Percentiles rank a stretch among this genome's conserved stretches.
phyloP scores from a whole-genome alignment of 2,113 vertebrate species.

The Calyptomena viridis region DNA sequence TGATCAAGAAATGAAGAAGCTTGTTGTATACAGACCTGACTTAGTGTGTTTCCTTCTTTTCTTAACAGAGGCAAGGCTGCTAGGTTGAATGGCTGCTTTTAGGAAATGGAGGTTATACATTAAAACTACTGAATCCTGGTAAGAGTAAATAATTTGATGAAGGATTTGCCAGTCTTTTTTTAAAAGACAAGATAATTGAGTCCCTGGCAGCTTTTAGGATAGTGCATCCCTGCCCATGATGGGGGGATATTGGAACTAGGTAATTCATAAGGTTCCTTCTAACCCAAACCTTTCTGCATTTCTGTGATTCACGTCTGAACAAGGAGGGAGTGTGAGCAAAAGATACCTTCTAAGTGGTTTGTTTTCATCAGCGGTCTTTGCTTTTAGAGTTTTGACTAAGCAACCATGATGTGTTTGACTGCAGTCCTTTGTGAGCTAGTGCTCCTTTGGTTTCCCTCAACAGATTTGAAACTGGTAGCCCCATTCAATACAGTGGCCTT shows the following conservation, averaged over 20 bases:
- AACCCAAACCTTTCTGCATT: not conserved
- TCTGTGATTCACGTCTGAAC: not conserved
- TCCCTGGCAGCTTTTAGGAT: not conserved
- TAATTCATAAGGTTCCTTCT: not conserved
- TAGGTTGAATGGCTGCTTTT: not conserved
- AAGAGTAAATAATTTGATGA: not conserved
- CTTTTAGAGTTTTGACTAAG: not conserved
- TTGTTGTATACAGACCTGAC: not conserved
- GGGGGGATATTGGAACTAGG: not conserved
- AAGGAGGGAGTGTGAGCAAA: not conserved
- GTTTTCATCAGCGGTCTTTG: not conserved
- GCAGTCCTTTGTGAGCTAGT: not conserved
- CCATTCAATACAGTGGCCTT: not conserved
- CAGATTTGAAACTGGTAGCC: not conserved
- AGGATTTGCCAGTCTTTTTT: not conserved
- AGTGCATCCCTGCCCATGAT: not conserved
- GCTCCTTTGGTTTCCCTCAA: not conserved
- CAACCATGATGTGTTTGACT: not conserved
- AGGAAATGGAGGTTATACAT: not conserved
- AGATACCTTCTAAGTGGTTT: not conserved
- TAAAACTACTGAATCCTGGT: not conserved
- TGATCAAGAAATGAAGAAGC: not conserved
- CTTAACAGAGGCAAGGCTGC: not conserved
- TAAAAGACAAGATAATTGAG: not conserved
- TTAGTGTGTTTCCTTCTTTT: not conserved